phyloP scores from a whole-genome alignment of 2,888 invertebrate species.

The Spisula solida region DNA sequence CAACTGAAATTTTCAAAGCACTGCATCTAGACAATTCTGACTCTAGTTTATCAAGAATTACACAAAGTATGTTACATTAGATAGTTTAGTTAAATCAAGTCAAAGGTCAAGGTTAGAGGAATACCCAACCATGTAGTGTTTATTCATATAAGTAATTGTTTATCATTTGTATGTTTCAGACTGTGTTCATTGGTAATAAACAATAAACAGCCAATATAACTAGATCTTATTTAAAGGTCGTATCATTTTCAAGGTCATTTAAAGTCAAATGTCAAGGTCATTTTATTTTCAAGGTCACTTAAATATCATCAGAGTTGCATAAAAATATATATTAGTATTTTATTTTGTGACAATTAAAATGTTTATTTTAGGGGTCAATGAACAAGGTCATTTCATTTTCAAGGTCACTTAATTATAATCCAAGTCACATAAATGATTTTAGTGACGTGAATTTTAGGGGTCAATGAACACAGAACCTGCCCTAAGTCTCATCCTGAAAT shows the following conservation, averaged over 20 bases:
- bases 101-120: too few relatives aligned
- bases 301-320: background rate
- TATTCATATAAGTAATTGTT: too few relatives aligned
- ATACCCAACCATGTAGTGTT: too few relatives aligned
- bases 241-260: too few relatives aligned
- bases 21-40: background rate
- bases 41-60: background rate
- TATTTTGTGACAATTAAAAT: background rate
- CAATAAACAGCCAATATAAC: background rate
- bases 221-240: too few relatives aligned
- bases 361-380: background rate
- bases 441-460: too few relatives aligned
- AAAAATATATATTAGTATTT: background rate
- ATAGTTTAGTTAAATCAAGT: too few relatives aligned
- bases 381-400: background rate
- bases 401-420: background rate
- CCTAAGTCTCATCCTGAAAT: background rate
- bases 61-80: background rate
- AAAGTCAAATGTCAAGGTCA: background rate
- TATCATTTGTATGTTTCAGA: too few relatives aligned
- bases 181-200: too few relatives aligned
- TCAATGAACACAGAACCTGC: background rate
- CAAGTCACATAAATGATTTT: background rate
- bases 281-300: background rate
- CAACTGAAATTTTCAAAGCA: conserved; percentile 24